Percentiles rank a stretch among this genome's conserved stretches.
phyloP scores from a whole-genome alignment of 2,888 invertebrate genomes.

The Margaritifera margaritifera region DNA sequence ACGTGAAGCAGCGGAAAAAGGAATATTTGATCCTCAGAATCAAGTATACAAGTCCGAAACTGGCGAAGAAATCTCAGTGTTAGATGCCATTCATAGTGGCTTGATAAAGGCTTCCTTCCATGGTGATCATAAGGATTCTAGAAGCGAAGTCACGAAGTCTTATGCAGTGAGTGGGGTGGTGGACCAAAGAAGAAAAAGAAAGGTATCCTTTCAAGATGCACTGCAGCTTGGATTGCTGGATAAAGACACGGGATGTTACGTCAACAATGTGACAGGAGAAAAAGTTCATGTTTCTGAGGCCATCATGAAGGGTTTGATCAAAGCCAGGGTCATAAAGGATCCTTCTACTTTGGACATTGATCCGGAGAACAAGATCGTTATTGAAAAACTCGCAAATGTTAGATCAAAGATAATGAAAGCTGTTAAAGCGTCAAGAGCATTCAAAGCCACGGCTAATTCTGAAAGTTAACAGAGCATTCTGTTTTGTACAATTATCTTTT shows the following conservation, averaged over 20 bases:
- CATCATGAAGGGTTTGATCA: slow-evolving; percentile 70
- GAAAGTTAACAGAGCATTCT: background rate
- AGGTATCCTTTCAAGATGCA: slow-evolving; percentile 60
- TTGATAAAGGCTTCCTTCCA: slow-evolving; percentile 62
- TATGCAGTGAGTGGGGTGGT: slow-evolving; percentile 70
- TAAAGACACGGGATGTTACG: slow-evolving; percentile 61
- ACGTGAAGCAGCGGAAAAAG: slow-evolving; percentile 46
- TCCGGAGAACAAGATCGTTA: slow-evolving; percentile 67
- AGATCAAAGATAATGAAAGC: slow-evolving; percentile 59
- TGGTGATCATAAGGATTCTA: slow-evolving; percentile 26
- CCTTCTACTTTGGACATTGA: slow-evolving; percentile 65
- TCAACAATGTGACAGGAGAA: slow-evolving; percentile 64
- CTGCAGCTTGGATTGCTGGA: slow-evolving; percentile 57
- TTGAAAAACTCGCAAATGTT: slow-evolving; percentile 62
- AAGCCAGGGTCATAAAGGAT: slow-evolving; percentile 65
- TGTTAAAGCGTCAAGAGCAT: slow-evolving; percentile 59
- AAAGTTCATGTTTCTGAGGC: slow-evolving; percentile 66
- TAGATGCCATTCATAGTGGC: slow-evolving; percentile 63
- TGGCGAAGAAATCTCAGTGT: slow-evolving; percentile 53
- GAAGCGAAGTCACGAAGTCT: slow-evolving; percentile 60
- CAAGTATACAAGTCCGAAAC: slow-evolving; percentile 51
- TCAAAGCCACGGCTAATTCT: slow-evolving; percentile 35
- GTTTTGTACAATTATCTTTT: background rate
- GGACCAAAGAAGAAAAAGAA: slow-evolving; percentile 55
- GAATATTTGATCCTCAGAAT: slow-evolving; percentile 51